A percentile compares a stretch with the other conserved stretches of the same genome.
phyloP scores from a whole-genome alignment of 2,797 vertebrate species.

The Trichosurus vulpecula region DNA sequence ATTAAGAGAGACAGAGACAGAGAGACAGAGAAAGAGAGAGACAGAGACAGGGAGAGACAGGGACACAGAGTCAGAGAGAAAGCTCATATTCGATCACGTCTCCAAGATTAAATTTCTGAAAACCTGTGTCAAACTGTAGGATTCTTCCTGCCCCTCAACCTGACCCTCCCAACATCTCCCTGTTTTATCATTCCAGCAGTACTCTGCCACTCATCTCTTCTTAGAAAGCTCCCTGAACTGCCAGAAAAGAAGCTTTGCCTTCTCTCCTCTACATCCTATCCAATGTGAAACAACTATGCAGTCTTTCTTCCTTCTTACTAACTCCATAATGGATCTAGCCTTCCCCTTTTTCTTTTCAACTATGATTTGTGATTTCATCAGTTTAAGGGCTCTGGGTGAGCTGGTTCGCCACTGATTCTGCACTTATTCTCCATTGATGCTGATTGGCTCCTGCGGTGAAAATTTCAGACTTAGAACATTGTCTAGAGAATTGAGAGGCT shows the following conservation, averaged over 20 bases:
- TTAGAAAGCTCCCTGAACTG: neutral
- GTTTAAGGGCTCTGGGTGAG: neutral
- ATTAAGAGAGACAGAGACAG: neutral
- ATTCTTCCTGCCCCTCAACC: neutral
- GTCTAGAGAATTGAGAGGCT: neutral
- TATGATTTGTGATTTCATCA: neutral
- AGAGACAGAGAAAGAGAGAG: neutral
- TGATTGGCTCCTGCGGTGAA: neutral
- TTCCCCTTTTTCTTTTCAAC: neutral
- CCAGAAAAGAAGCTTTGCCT: neutral
- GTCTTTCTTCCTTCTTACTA: neutral
- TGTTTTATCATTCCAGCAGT: neutral
- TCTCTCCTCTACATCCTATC: neutral
- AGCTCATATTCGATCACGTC: neutral
- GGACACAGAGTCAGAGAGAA: neutral
- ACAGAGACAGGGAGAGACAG: neutral
- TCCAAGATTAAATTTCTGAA: neutral
- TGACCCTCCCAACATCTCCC: neutral
- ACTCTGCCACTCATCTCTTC: neutral
- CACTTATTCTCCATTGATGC: neutral
- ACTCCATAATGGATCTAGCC: neutral
- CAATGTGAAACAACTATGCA: neutral
- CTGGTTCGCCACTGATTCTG: neutral
- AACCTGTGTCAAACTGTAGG: neutral
- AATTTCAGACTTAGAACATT: neutral